These are phyloP conservation scores for Bagarius yarrelli DNA, from an alignment of 2,113 vertebrate species.

Conservation along the genomic window DNA sequence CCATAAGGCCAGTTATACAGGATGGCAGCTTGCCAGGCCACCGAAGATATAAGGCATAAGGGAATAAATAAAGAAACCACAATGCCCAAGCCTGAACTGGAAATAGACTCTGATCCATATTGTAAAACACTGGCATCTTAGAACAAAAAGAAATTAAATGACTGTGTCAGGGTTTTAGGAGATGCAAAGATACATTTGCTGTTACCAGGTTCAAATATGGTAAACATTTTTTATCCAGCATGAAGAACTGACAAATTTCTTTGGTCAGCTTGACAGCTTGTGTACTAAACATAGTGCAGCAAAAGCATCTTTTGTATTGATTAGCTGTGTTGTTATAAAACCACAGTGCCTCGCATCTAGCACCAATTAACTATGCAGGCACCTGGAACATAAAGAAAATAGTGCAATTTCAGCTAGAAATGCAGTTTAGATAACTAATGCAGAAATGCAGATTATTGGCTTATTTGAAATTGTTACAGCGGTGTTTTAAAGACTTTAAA, in stretches of 20 bases:
- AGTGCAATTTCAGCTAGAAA: background rate
- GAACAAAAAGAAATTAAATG: background rate
- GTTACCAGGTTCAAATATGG: background rate
- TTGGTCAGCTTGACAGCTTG: background rate
- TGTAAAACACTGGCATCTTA: background rate
- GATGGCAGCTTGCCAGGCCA: background rate
- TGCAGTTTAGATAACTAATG: background rate
- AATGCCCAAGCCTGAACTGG: background rate
- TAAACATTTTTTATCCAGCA: background rate
- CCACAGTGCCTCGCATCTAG: background rate
- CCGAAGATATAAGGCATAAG: background rate
- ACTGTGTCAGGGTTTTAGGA: background rate
- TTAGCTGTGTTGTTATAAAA: background rate
- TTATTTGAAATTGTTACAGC: background rate
- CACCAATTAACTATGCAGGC: background rate
- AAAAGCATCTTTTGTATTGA: background rate
- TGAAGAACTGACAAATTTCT: background rate
- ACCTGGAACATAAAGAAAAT: background rate
- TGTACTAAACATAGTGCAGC: background rate
- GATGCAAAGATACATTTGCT: background rate
- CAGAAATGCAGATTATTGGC: no score
- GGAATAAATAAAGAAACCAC: background rate
- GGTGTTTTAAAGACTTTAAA: background rate
- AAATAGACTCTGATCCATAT: background rate
- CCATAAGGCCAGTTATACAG: background rate